phyloP scores from a whole-genome alignment of 2,888 invertebrate genomes.

The Apotomis betuletana region DNA sequence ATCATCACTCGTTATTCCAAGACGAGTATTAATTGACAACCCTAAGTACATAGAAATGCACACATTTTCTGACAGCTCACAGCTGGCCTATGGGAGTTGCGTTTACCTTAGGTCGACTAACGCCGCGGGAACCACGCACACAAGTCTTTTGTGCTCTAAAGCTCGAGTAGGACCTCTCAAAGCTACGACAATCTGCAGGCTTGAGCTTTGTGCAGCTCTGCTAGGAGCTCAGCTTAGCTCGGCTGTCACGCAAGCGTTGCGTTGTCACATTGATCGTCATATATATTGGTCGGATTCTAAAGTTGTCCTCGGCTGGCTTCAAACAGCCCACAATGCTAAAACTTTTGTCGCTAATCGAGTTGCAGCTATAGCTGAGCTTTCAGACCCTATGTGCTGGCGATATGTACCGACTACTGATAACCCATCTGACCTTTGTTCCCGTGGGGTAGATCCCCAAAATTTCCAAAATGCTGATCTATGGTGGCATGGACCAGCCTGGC shows the following conservation, averaged over 20 bases:
- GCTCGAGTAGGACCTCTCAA: constrained; percentile 8
- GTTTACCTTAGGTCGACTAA: constrained; percentile 28
- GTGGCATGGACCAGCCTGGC: constrained; percentile 41
- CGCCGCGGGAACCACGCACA: not conserved
- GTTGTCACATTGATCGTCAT: constrained; percentile 6
- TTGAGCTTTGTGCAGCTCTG: constrained; percentile 22
- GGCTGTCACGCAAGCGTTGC: constrained; percentile 27
- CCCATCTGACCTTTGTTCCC: constrained; percentile 44
- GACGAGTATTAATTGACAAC: constrained; percentile 10
- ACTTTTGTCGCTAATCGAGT: constrained; percentile 35
- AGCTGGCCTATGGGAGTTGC: constrained; percentile 20
- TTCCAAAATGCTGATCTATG: constrained; percentile 24
- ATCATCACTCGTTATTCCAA: constrained; percentile 26
- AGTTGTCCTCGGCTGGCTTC: not conserved
- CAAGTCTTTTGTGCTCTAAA: constrained; percentile 10
- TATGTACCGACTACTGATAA: constrained; percentile 41
- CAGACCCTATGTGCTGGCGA: constrained; percentile 17
- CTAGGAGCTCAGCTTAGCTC: constrained; percentile 32
- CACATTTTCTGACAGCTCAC: constrained; percentile 27
- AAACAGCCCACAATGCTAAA: not conserved
- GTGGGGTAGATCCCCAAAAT: constrained; percentile 38
- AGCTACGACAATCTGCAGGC: constrained; percentile 1
- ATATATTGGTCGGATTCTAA: not conserved
- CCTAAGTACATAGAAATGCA: constrained; percentile 20
- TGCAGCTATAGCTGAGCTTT: not conserved